Base-by-base conservation (phyloP, 2,888 invertebrate species). In the Amblyjoppa proteus region DNA sequence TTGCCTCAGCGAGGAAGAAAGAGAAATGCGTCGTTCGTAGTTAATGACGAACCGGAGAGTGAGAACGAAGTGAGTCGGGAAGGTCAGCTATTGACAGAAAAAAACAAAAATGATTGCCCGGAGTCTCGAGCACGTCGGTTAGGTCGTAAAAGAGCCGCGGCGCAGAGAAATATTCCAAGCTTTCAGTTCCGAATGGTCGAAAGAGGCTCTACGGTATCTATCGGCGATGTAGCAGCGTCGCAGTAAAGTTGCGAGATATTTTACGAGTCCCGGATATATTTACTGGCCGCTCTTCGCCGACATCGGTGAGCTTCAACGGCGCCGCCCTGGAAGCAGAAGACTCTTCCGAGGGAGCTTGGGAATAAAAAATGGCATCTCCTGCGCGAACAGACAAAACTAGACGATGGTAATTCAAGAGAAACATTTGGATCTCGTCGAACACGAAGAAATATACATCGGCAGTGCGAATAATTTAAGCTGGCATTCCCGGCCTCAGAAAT, bases 221-320 rank as follows among this genome's bases (percentile, higher is more conserved):
- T 28, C 25, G 53, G 13, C 41, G 31, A 41, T 68, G 58, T 58
- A 73, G 74, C 51, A 73, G 74, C 51, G 64, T 71, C 31, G 71
- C 70, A 66, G 51, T 71, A 73, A 71, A 73, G 34, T 66, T 31
- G 66, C 83, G 68, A 20, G 73, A 82, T 69, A 80, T 77, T 77
- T 77, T 77, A 77, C 77, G 77, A 77, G 77, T 31, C 31, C 53
- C 20, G 61, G 58, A 75, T 76, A 75, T 76, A 83, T 79, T 85
- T 85, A 85, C 85, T 81, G 53, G 71, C 77, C 69, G 81, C 71
- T 84, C 71, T 81, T 64, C 56, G 69, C 74, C 76, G 73, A 71
- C 86, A 69, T 77, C 79, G 58, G 53, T 56, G 78, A 53, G 68
- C 38, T 73, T 58, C 41, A 45, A 73, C 56, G 69, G 69, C 68